A percentile compares a stretch with the other conserved stretches of the same genome.
These are phyloP conservation scores for Dendronephthya gigantea DNA, from an alignment of 64 coral and sea anemone genomes.

Conservation along the genomic window DNA sequence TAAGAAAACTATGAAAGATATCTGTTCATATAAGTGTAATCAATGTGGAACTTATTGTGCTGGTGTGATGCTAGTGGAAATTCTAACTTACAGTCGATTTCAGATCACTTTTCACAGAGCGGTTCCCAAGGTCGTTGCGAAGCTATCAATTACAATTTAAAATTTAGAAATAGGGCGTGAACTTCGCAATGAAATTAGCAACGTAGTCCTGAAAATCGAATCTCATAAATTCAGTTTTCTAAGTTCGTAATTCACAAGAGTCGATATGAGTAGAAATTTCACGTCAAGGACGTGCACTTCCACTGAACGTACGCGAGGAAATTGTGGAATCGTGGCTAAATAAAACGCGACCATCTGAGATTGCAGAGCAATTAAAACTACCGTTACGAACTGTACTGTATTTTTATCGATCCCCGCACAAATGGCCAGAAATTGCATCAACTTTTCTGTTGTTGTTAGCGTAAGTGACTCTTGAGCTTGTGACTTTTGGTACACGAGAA, in stretches of 20 bases:
- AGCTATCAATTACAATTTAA: neutral
- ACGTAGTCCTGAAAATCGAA: neutral
- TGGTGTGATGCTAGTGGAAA: too few relatives aligned
- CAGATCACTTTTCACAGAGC: neutral
- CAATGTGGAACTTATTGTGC: too few relatives aligned
- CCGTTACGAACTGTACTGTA: neutral
- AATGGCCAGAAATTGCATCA: too few relatives aligned
- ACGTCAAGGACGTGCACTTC: neutral
- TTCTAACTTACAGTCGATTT: neutral
- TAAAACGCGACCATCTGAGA: neutral
- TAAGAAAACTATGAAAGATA: too few relatives aligned
- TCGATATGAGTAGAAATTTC: neutral
- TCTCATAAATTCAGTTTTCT: too few relatives aligned
- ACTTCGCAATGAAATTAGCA: neutral
- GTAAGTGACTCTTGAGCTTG: neutral
- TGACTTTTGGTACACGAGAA: neutral
- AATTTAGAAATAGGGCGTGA: neutral
- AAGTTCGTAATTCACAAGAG: neutral
- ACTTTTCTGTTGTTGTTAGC: too few relatives aligned
- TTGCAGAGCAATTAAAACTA: neutral
- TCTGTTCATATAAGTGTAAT: too few relatives aligned
- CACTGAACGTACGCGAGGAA: neutral
- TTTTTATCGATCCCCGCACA: too few relatives aligned
- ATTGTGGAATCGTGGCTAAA: neutral
- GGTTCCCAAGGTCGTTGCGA: neutral